Conservation (phyloP, 2,888 invertebrate species). For the Torymus auratus region DNA sequence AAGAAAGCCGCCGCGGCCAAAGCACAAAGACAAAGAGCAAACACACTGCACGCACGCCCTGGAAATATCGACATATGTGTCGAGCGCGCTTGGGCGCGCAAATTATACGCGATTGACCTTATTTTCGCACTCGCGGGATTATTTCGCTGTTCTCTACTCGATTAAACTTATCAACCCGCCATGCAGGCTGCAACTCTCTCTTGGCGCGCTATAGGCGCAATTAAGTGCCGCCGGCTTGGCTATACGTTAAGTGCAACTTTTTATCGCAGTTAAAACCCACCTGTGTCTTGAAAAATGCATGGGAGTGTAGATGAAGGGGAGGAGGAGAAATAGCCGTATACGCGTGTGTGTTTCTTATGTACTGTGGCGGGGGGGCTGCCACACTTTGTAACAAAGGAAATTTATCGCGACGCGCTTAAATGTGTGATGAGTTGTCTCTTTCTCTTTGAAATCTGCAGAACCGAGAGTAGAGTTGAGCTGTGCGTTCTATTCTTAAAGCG, state of each 20-base stretch:
- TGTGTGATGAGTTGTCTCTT: no score
- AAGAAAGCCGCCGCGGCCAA: no score
- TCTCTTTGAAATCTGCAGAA: no score
- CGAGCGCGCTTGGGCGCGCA: no score
- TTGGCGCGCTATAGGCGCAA: slow-evolving; percentile 39
- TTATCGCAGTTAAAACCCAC: slow-evolving; percentile 42
- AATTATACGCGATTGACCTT: slow-evolving; percentile 41
- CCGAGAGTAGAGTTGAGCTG: no score
- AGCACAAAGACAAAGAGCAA: no score
- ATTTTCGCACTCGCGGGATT: slow-evolving; percentile 35
- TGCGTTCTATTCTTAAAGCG: no score
- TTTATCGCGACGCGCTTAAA: no score
- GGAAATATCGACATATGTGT: no score
- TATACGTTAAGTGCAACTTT: slow-evolving; percentile 51
- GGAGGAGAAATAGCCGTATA: no score
- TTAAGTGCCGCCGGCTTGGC: slow-evolving; percentile 5
- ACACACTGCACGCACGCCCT: no score
- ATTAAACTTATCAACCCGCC: slow-evolving; percentile 46
- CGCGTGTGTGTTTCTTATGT: slow-evolving; percentile 17
- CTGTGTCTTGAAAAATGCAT: slow-evolving; percentile 36
- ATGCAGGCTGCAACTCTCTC: no score
- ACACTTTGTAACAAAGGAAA: slow-evolving; percentile 44
- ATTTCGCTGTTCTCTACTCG: slow-evolving; percentile 18
- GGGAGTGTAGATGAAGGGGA: not conserved
- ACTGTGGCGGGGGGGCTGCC: not conserved